Percentiles rank a stretch among this genome's conserved stretches.
These are phyloP conservation scores for Myiagra hebetior DNA, from an alignment of 2,113 vertebrate genomes.

Conservation along the genomic window DNA sequence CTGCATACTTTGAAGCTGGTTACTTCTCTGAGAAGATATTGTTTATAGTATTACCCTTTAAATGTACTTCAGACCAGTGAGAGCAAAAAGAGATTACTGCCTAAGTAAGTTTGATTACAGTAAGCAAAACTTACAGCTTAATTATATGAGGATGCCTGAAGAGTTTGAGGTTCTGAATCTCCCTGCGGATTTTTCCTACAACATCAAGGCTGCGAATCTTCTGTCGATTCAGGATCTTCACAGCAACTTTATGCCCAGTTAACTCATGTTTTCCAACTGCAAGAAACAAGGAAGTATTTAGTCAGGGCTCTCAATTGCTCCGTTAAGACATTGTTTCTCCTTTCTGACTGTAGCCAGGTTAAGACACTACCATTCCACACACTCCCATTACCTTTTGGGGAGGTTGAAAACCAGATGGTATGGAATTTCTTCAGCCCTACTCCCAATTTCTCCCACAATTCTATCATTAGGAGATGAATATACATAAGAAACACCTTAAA, in stretches of 20 bases:
- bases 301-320: neutral
- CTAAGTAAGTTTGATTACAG: neutral
- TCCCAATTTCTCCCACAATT: neutral
- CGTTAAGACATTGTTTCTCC: neutral
- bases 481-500: neutral
- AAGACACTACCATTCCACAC: neutral
- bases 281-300: neutral
- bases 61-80: neutral
- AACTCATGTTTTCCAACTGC: slow-evolving; percentile 95
- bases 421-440: neutral
- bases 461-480: neutral
- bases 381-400: neutral
- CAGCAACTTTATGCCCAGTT: slow-evolving; percentile 96
- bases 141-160: slow-evolving; percentile 99
- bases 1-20: neutral
- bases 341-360: neutral
- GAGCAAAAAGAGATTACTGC: neutral
- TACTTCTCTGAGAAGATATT: neutral
- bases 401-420: neutral
- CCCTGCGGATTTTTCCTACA: slow-evolving; percentile 95
- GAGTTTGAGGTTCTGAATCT: slow-evolving; percentile 99
- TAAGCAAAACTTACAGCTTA: slow-evolving; percentile 88
- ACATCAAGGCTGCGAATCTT: slow-evolving; percentile 98
- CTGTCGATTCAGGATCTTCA: slow-evolving; percentile 97
- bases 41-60: neutral